These are phyloP conservation scores for Aleiodes leptofemur DNA, from an alignment of 2,888 invertebrate species.

Conservation along the genomic window DNA sequence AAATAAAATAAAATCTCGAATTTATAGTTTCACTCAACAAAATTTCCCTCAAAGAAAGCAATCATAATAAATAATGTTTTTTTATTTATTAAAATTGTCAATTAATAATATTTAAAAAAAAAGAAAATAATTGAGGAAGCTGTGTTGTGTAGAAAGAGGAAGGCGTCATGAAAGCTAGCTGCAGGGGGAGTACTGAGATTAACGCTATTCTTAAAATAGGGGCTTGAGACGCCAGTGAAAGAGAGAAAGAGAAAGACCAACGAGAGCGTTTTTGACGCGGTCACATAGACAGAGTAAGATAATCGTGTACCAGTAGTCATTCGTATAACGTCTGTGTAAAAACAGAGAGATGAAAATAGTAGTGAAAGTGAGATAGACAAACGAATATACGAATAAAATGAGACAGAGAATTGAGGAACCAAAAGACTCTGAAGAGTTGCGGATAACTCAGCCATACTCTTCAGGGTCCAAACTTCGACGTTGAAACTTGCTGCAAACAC, in stretches of 20 bases:
- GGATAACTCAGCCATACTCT: slow-evolving; percentile 69
- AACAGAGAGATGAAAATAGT: slow-evolving; percentile 34
- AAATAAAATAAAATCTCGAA: too few species aligned
- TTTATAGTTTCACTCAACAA: too few species aligned
- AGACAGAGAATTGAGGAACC: slow-evolving; percentile 54
- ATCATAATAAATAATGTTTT: background rate
- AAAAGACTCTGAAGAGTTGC: slow-evolving; percentile 60
- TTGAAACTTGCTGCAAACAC: slow-evolving; percentile 57
- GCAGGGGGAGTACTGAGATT: slow-evolving; percentile 56
- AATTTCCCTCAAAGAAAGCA: too few species aligned
- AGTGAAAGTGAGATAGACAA: slow-evolving; percentile 55
- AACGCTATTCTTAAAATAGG: slow-evolving; percentile 75
- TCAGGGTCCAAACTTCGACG: slow-evolving; percentile 70
- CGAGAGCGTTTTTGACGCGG: slow-evolving; percentile 29
- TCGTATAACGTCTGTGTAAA: slow-evolving; percentile 47
- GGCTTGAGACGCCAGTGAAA: slow-evolving; percentile 57
- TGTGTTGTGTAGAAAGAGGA: slow-evolving; percentile 40
- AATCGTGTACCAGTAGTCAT: slow-evolving; percentile 11
- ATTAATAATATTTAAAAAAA: background rate
- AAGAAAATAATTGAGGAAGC: slow-evolving; percentile 34
- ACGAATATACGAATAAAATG: slow-evolving; percentile 50
- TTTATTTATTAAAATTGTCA: background rate
- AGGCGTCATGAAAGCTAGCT: slow-evolving; percentile 34
- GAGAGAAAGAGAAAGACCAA: slow-evolving; percentile 48
- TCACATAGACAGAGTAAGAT: slow-evolving; percentile 31